Conservation (phyloP, 2,888 invertebrate genomes). For the Chaetoderma sp. region DNA sequence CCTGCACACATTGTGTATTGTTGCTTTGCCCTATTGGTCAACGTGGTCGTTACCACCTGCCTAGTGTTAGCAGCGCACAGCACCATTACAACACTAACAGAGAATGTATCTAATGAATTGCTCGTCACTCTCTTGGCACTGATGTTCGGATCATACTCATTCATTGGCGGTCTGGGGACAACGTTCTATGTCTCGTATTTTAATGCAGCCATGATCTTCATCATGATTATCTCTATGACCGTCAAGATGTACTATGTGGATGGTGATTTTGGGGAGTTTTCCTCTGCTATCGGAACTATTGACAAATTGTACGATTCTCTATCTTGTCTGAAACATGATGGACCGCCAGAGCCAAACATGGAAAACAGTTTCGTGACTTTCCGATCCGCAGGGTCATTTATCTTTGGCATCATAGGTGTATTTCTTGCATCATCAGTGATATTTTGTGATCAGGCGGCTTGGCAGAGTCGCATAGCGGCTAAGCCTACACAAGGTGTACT, state of each 20-base stretch:
- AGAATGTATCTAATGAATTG: conserved; percentile 52
- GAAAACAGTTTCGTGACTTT: conserved; percentile 34
- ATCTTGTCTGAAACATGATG: conserved; percentile 22
- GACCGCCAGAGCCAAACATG: conserved; percentile 31
- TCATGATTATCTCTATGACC: conserved; percentile 45
- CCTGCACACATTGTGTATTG: conserved; percentile 54
- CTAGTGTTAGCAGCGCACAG: conserved; percentile 51
- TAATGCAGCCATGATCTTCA: conserved; percentile 54
- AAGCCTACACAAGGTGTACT: conserved; percentile 60
- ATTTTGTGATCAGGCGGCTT: conserved; percentile 59
- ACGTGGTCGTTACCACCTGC: conserved; percentile 50
- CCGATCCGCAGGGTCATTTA: conserved; percentile 25
- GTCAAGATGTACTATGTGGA: conserved; percentile 42
- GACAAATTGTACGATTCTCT: conserved; percentile 23
- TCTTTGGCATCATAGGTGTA: conserved; percentile 38
- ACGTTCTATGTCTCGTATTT: conserved; percentile 65
- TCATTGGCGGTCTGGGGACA: conserved; percentile 58
- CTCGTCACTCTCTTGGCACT: conserved; percentile 54
- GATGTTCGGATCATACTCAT: conserved; percentile 54
- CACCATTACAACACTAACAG: conserved; percentile 49
- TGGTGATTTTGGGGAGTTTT: conserved; percentile 11
- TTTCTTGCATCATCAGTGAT: conserved; percentile 37
- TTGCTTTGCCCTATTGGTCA: conserved; percentile 52
- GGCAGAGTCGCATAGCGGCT: conserved; percentile 65
- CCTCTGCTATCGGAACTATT: background rate